Evolutionary conservation across 1,140 invertebrate species (phyloP).

Genomic region (Drosophila subobscura): DNA sequence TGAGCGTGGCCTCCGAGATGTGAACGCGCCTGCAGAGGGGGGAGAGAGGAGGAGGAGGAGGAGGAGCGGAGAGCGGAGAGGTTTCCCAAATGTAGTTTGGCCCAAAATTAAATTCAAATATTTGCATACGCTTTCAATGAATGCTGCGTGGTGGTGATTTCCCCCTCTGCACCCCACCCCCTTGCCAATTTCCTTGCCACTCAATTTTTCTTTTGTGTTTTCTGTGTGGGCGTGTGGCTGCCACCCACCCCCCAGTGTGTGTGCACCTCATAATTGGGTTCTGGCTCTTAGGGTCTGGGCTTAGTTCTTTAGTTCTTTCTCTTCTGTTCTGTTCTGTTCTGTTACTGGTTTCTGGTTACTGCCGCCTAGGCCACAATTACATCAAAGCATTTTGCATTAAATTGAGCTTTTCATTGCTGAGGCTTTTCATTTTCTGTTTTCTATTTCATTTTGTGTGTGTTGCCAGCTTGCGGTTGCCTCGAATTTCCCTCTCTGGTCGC

Average conservation of each 20-base stretch:
- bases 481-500: conserved; percentile 14
- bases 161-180: background rate
- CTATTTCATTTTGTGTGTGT: conserved; percentile 33
- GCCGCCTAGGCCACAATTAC: conserved; percentile 67
- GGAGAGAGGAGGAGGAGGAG: background rate
- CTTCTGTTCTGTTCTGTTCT: background rate
- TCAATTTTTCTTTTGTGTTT: conserved; percentile 37
- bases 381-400: conserved; percentile 80
- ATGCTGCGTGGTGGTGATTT: conserved; percentile 67
- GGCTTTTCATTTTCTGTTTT: conserved; percentile 60
- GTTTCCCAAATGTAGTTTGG: conserved; percentile 55
- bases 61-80: conserved; percentile 12
- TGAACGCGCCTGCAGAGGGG: conserved; percentile 90
- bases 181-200: conserved; percentile 5
- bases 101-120: conserved; percentile 80
- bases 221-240: conserved; percentile 19
- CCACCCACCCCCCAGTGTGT: conserved; percentile 3
- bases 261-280: conserved; percentile 64
- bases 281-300: conserved; percentile 31
- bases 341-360: conserved; percentile 13
- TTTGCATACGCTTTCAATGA: conserved; percentile 68
- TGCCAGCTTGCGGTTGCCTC: conserved; percentile 34
- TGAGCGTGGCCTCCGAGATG: conserved; percentile 93
- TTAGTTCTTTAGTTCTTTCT: conserved; percentile 18
- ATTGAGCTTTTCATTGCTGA: conserved; percentile 63